Conservation (phyloP, 2,797 vertebrate genomes). For the Macroramphosus scolopax region DNA sequence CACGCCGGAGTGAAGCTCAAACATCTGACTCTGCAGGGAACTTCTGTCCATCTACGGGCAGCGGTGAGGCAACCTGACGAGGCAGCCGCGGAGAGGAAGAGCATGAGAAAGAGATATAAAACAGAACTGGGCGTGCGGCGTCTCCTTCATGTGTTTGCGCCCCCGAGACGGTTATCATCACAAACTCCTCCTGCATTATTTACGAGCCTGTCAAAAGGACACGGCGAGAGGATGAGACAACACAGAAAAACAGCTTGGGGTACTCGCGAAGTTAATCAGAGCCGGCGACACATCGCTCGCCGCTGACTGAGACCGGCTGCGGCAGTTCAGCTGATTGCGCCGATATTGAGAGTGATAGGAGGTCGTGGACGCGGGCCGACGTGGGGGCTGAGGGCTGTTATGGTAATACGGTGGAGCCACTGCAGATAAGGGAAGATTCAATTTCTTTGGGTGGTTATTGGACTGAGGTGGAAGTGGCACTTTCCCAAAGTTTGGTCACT, state of each 20-base stretch:
- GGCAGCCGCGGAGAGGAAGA: too few species aligned
- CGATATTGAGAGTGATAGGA: slow-evolving; percentile 8
- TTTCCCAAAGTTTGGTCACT: too few species aligned
- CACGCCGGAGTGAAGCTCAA: too few species aligned
- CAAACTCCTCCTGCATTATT: slow-evolving; percentile 57
- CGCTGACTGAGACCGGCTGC: slow-evolving; percentile 11
- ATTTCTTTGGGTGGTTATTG: too few species aligned
- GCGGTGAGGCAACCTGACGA: too few species aligned
- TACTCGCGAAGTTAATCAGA: slow-evolving; percentile 41
- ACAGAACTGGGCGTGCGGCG: too few species aligned
- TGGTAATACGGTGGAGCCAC: background rate
- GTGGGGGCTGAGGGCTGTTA: background rate
- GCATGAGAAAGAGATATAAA: too few species aligned
- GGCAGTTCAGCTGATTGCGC: too few species aligned
- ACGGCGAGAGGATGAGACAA: slow-evolving; percentile 28
- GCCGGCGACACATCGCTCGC: slow-evolving; percentile 2
- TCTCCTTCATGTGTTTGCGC: slow-evolving; percentile 5
- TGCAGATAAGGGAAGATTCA: slow-evolving; percentile 9
- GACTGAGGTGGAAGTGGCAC: too few species aligned
- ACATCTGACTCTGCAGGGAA: too few species aligned
- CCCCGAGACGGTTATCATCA: slow-evolving; percentile 32
- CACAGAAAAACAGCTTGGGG: slow-evolving; percentile 41
- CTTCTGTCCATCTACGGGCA: too few species aligned
- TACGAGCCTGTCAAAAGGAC: slow-evolving; percentile 51
- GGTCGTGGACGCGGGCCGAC: background rate